Percentiles rank a stretch among this genome's conserved stretches.
phyloP scores from a whole-genome alignment of 2,888 invertebrate species.

The Villa cingulata region DNA sequence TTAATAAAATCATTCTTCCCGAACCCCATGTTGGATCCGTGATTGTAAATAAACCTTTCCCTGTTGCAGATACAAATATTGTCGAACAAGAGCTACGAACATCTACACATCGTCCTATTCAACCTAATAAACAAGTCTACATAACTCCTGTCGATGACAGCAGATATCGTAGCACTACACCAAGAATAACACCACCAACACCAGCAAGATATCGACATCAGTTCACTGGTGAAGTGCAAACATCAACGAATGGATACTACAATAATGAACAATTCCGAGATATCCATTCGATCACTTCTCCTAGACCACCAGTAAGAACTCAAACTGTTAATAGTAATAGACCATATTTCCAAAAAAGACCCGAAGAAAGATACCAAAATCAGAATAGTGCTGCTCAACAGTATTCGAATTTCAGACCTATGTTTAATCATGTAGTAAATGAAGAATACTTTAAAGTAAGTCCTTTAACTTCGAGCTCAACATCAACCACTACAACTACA shows the following conservation, averaged over 20 bases:
- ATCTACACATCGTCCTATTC: background rate
- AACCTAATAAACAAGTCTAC: slow-evolving; percentile 11
- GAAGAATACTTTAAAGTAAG: slow-evolving; percentile 29
- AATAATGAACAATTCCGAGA: background rate
- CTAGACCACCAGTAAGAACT: background rate
- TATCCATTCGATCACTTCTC: background rate
- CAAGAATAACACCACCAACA: slow-evolving; percentile 19
- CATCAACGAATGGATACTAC: slow-evolving; percentile 2
- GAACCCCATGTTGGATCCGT: slow-evolving; percentile 79
- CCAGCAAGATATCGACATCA: slow-evolving; percentile 15
- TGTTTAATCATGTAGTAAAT: slow-evolving; percentile 27
- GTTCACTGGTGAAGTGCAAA: slow-evolving; percentile 17
- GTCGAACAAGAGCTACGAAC: slow-evolving; percentile 17
- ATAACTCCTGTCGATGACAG: slow-evolving; percentile 18
- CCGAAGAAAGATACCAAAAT: slow-evolving; percentile 6
- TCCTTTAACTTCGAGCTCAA: slow-evolving; percentile 29
- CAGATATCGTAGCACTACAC: slow-evolving; percentile 12
- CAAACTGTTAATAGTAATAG: background rate
- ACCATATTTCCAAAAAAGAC: background rate
- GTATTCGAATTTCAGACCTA: slow-evolving; percentile 26
- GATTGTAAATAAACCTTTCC: slow-evolving; percentile 46
- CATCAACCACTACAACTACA: slow-evolving; percentile 38
- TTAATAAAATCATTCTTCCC: slow-evolving; percentile 73
- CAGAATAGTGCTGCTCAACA: slow-evolving; percentile 13
- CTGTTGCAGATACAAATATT: slow-evolving; percentile 1